These are phyloP conservation scores for Leptosomus discolor DNA, from an alignment of 2,113 vertebrate species.

Conservation along the genomic window DNA sequence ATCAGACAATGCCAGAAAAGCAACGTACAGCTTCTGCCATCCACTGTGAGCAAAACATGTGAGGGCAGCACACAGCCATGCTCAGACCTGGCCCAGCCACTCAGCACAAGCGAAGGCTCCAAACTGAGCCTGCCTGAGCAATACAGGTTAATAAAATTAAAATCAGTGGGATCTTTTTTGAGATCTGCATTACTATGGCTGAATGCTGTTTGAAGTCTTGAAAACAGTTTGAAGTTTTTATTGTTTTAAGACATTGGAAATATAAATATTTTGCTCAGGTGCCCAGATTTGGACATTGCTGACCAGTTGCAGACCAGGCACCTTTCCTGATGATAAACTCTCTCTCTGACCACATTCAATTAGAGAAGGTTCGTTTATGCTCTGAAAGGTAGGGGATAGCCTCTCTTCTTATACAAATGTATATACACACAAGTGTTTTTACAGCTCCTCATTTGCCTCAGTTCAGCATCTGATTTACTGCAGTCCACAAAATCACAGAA, in stretches of 20 bases:
- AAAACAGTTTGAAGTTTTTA: neutral
- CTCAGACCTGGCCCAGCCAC: neutral
- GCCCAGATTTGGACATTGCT: neutral
- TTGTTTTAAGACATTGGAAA: neutral
- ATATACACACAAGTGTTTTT: neutral
- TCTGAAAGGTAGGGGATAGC: neutral
- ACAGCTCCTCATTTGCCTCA: neutral
- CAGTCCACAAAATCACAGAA: neutral
- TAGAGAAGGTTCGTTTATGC: neutral
- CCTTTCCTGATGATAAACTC: neutral
- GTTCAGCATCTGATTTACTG: neutral
- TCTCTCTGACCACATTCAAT: neutral
- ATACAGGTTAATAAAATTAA: neutral
- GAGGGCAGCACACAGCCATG: neutral
- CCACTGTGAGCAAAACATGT: rapidly evolving
- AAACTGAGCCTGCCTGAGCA: neutral
- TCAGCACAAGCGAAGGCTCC: neutral
- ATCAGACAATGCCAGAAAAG: neutral
- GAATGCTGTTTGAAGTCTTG: neutral
- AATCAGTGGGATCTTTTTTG: neutral
- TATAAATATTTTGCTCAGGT: neutral
- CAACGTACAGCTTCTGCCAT: neutral
- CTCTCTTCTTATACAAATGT: neutral
- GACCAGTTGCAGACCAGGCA: neutral
- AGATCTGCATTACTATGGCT: neutral